Evolutionary conservation across 1,140 invertebrate genomes (phyloP).

Genomic region (Rhopalosiphum maidis): DNA sequence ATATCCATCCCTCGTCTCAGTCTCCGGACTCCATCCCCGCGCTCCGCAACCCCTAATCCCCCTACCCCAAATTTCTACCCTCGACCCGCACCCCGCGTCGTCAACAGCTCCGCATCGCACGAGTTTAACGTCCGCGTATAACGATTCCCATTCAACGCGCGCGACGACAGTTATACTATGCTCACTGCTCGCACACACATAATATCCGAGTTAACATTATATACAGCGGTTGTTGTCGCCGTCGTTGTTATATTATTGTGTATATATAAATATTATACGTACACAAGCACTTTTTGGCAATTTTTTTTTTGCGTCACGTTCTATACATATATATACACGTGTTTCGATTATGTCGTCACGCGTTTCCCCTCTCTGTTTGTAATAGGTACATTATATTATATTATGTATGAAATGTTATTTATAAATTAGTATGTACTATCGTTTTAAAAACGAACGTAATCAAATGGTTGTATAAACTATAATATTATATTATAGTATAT

Average conservation of each 20-base stretch:
- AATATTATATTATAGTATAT: neutral
- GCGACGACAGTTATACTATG: neutral
- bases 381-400: neutral
- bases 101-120: constrained; percentile 10
- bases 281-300: neutral
- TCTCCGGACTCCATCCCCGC: neutral
- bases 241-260: neutral
- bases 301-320: neutral
- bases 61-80: too few relatives aligned
- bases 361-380: neutral
- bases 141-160: constrained; percentile 32
- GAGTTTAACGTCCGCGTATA: constrained; percentile 44
- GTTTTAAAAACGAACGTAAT: neutral
- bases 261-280: neutral
- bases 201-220: neutral
- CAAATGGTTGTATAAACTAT: neutral
- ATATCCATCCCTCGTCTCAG: constrained; percentile 46
- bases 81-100: neutral
- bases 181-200: neutral
- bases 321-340: neutral
- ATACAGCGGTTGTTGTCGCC: neutral
- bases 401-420: too few relatives aligned
- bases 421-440: neutral
- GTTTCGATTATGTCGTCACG: neutral
- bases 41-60: neutral